Evolutionary conservation across 2,888 invertebrate species (phyloP), one percentile per base, ranked within the genome.

Genomic region (Drosophila acutilabella): DNA sequence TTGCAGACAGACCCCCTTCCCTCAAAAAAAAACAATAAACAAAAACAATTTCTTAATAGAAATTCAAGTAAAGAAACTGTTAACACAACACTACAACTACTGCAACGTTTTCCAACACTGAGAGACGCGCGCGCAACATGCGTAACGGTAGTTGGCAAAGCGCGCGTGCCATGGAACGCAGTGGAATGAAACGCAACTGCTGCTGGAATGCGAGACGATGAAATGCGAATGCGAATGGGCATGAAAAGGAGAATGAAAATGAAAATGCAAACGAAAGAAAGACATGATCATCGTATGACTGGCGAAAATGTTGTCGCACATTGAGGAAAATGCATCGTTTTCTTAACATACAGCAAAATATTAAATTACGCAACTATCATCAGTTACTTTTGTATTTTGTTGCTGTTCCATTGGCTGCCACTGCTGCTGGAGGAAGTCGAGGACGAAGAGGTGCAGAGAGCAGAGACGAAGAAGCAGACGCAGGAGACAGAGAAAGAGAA

Each of bases 361-460:
- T 90, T 73, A 90, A 90, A 89, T 87, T 90, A 85, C 90, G 90
- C 81, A 90, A 90, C 84, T 90, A 90, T 90, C 90, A 90, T 90
- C 90, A 90, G 84, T 89, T 90, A 89, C 89, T 90, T 81, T 90
- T 90, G 78, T 90, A 90, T 90, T 90, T 90, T 89, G 83, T 89
- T 84, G 71, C 76, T 78, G 67, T 65, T 42, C 64, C 69, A 70
- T 67, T 78, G 64, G 81, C 81, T 78, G 78, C 76, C 74, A 81
- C 78, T 76, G 81, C 71, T 73, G 70, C 78, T 78, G 70, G 80
- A 74, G 78, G 66, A 77, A 64, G 69, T 71, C 64, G 71, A 58
- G 42, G 76, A 42, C 51, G 71, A 50, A 50, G 64, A 71, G 33
- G 48, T 7, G 30, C 11, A 11, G 36, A 36, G 36, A 36, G 64